Percentiles rank a stretch among this genome's conserved stretches.
Evolutionary conservation across 2,888 invertebrate species (phyloP).

Genomic region (Lepetodrilus schrolli): DNA sequence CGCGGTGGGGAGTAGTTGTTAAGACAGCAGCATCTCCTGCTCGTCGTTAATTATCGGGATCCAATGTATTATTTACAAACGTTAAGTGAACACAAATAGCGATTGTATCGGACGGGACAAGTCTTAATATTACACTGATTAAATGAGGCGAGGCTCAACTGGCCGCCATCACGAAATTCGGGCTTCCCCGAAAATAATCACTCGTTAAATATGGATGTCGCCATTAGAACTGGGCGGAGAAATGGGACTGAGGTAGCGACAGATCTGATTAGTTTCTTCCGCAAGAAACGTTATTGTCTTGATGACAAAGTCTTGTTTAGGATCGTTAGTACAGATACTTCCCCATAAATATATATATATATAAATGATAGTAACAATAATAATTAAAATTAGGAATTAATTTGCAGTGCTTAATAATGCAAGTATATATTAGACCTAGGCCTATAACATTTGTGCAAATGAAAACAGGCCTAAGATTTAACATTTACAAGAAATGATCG

Average conservation of each 20-base stretch:
- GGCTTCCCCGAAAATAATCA: too few relatives aligned
- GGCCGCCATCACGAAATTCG: neutral
- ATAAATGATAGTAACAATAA: neutral
- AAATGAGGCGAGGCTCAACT: neutral
- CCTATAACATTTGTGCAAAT: too few relatives aligned
- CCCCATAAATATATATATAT: too few relatives aligned
- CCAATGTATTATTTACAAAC: constrained; percentile 24
- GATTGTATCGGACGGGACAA: neutral
- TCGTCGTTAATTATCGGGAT: constrained; percentile 6
- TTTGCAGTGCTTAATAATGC: neutral
- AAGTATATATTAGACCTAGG: too few relatives aligned
- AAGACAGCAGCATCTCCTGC: constrained; percentile 1
- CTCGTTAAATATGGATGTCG: neutral
- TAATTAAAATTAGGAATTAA: neutral
- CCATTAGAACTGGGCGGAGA: too few relatives aligned
- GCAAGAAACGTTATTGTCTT: too few relatives aligned
- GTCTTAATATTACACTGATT: neutral
- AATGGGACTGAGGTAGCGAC: too few relatives aligned
- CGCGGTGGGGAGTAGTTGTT: constrained; percentile 22
- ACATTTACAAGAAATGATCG: too few relatives aligned
- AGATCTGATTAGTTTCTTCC: too few relatives aligned
- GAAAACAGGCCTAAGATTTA: too few relatives aligned
- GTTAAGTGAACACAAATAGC: constrained; percentile 25
- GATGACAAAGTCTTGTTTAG: too few relatives aligned
- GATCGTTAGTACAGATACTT: too few relatives aligned